Conservation (phyloP, 2,797 vertebrate genomes). For the Dermochelys coriacea region DNA sequence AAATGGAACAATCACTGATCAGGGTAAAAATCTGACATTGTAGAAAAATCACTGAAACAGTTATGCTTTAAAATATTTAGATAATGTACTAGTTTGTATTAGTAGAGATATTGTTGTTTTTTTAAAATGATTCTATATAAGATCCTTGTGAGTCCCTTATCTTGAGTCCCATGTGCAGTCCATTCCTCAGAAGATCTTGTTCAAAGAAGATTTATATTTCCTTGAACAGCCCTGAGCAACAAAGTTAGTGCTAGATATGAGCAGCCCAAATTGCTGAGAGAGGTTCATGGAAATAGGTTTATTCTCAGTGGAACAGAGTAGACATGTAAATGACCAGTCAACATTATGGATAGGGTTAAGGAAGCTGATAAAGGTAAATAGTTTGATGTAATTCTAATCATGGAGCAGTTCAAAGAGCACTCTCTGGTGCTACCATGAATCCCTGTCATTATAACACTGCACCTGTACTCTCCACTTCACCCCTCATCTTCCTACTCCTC, state of each 20-base stretch:
- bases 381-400: background rate
- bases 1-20: slow-evolving; percentile 46
- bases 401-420: background rate
- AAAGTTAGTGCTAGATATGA: background rate
- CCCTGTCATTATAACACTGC: fast-evolving
- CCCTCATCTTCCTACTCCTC: background rate
- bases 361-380: background rate
- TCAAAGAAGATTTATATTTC: background rate
- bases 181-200: background rate
- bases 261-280: background rate
- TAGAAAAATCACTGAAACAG: slow-evolving; percentile 27
- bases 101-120: background rate
- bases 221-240: background rate
- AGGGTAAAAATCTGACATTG: slow-evolving; percentile 53
- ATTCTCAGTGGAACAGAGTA: background rate
- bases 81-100: slow-evolving; percentile 5
- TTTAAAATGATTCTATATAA: background rate
- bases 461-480: background rate
- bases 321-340: background rate
- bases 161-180: background rate
- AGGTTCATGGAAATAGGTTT: background rate
- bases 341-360: slow-evolving; percentile 23
- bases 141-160: background rate
- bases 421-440: fast-evolving
- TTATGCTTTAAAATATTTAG: slow-evolving; percentile 28